Conservation (phyloP, 1,140 invertebrate genomes). For the Elymnias hypermnestra region DNA sequence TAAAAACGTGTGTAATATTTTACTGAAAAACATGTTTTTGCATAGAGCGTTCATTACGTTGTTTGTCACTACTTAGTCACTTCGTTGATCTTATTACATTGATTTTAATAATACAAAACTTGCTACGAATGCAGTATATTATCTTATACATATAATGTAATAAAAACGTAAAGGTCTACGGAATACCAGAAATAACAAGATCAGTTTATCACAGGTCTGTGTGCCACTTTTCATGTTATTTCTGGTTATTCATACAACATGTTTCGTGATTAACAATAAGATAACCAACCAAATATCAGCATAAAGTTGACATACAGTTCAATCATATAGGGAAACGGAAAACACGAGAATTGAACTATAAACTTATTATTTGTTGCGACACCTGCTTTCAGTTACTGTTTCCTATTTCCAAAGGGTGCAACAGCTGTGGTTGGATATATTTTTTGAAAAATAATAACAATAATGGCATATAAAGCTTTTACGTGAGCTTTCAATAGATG, state of each 20-base stretch:
- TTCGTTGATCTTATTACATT: too few relatives aligned
- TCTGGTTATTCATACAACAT: conserved; percentile 6
- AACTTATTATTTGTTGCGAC: too few relatives aligned
- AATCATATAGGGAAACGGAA: too few relatives aligned
- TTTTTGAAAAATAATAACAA: too few relatives aligned
- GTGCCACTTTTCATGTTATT: conserved; percentile 7
- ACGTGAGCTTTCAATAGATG: too few relatives aligned
- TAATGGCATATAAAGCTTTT: too few relatives aligned
- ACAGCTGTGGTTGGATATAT: too few relatives aligned
- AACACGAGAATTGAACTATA: too few relatives aligned
- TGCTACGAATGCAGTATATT: neutral
- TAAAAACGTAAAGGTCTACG: neutral
- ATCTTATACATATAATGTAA: neutral
- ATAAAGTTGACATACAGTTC: too few relatives aligned
- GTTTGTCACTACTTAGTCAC: neutral
- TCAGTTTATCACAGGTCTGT: conserved; percentile 3
- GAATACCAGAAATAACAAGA: conserved; percentile 6
- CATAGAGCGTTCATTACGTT: neutral
- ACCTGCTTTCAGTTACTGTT: too few relatives aligned
- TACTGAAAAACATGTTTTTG: neutral
- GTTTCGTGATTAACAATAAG: neutral
- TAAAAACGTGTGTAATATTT: neutral
- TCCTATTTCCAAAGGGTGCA: too few relatives aligned
- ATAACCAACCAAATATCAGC: neutral
- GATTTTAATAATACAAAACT: neutral